phyloP scores from a whole-genome alignment of 1,140 invertebrate genomes.

The Euura saliciscinereae region DNA sequence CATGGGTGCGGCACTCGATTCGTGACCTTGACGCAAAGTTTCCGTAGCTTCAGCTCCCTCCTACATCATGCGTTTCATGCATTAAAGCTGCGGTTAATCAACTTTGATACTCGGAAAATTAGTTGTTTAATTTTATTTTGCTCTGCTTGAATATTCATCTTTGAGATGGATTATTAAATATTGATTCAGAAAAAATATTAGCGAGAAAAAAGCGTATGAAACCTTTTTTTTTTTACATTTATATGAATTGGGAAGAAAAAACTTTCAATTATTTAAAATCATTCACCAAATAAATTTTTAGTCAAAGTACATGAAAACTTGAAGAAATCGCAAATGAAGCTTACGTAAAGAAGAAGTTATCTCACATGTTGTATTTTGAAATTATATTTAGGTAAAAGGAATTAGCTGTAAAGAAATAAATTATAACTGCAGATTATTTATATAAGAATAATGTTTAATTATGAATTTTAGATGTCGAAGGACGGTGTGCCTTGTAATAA shows the following conservation, averaged over 20 bases:
- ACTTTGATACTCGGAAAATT: slow-evolving; percentile 48
- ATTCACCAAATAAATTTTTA: neutral
- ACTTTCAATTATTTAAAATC: neutral
- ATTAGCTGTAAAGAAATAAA: neutral
- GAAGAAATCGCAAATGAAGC: neutral
- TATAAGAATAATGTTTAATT: neutral
- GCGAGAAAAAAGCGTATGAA: too few species aligned
- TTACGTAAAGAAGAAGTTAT: neutral
- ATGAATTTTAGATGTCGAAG: neutral
- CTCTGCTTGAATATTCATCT: neutral
- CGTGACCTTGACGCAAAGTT: slow-evolving; percentile 55
- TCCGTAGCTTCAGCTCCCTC: slow-evolving; percentile 56
- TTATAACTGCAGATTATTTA: neutral
- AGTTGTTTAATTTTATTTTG: neutral
- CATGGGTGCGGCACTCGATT: slow-evolving; percentile 54
- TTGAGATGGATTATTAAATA: neutral
- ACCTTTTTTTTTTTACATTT: too few species aligned
- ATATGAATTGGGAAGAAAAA: too few species aligned
- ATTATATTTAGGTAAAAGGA: neutral
- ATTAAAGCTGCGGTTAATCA: slow-evolving; percentile 59
- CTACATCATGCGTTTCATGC: slow-evolving; percentile 60
- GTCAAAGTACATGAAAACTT: too few species aligned
- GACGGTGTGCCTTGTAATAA: neutral
- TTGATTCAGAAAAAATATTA: neutral
- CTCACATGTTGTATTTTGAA: neutral